These are phyloP conservation scores for Drosophila paramelanica DNA, from an alignment of 2,888 invertebrate genomes.

Conservation along the genomic window DNA sequence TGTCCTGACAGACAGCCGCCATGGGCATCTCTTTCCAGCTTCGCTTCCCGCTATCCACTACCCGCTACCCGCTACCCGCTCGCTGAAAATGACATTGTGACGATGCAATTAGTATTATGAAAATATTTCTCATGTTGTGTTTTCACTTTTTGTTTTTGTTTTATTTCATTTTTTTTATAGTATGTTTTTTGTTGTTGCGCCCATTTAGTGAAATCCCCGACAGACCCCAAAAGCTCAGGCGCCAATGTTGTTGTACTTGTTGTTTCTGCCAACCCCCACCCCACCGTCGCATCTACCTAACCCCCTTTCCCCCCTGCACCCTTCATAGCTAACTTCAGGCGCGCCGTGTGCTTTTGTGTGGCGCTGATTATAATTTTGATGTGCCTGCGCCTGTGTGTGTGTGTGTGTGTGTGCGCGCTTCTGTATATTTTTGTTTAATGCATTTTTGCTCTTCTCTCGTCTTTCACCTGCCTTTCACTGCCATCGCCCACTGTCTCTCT, in stretches of 20 bases:
- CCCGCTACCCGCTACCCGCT: constrained; percentile 2
- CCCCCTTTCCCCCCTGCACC: not conserved
- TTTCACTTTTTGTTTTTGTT: constrained; percentile 44
- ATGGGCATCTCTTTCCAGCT: constrained; percentile 25
- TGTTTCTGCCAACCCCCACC: constrained; percentile 3
- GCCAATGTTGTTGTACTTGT: constrained; percentile 42
- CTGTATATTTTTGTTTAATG: constrained; percentile 24
- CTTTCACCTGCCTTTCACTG: constrained; percentile 31
- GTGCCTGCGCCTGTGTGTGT: constrained; percentile 50
- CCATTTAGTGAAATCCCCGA: constrained; percentile 49
- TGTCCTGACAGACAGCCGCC: constrained; percentile 64
- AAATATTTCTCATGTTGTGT: constrained; percentile 80
- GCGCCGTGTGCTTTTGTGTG: constrained; percentile 79
- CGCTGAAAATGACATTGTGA: constrained; percentile 83
- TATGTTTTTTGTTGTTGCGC: constrained; percentile 34
- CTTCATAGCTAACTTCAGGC: constrained; percentile 53
- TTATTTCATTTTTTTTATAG: constrained; percentile 14
- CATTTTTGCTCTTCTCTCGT: constrained; percentile 15
- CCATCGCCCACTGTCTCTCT: constrained; percentile 16
- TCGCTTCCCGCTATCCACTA: not conserved
- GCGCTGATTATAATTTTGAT: constrained; percentile 79
- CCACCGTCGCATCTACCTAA: not conserved
- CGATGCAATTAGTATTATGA: constrained; percentile 85
- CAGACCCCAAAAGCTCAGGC: constrained; percentile 47
- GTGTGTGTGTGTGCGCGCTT: constrained; percentile 10